Evolutionary conservation across 2,113 vertebrate species (phyloP), one percentile per base, ranked within the genome.

Genomic region (Malurus alboscapulatus): DNA sequence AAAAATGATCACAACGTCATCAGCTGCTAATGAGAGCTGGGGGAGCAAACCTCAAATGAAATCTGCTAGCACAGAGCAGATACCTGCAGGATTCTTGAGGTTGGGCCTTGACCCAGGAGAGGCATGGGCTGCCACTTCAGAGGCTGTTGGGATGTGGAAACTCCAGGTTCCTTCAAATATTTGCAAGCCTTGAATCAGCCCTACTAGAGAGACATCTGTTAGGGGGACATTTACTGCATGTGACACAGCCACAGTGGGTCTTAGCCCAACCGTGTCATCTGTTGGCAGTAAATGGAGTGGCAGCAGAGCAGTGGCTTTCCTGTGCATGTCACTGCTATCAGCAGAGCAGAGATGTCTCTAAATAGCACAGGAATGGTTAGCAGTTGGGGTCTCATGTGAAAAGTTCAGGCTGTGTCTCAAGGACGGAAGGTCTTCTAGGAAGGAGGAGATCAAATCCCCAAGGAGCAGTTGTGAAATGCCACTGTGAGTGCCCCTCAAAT

Each of bases 341-440:
- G 2, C 47, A 51, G 55, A 69, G 59, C 47, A 87, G 51, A 81
- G 80, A 63, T 51, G 53, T 55, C 87, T 90, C 68, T 84, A 51
- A 84, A 81, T 83, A 87, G 91, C 44, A 84, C 51, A 50, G 61
- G 44, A 47, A 54, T 59, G 72, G 34, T 92, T 38, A 54, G 83
- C 63, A 62, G 17, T 73, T 74, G 61, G 74, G 76, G 47, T 84
- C 72, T 79, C 25, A 14, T 32, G 42, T 84, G 73, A 71, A 74
- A 94, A 87, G 73, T 93, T 91, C 87, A 91, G 53, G 30, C 68
- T 86, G 36, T 80, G n/a, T 84, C 92, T 93, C 68, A 91, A 66
- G 72, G 76, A 66, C 72, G 62, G 72, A 92, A 86, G 65, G 59
- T 78, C 40, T 74, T 66, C 50, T 30, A 7, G 66, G 50, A 80